Conservation (phyloP, 2,888 invertebrate species). For the Brenthis ino region DNA sequence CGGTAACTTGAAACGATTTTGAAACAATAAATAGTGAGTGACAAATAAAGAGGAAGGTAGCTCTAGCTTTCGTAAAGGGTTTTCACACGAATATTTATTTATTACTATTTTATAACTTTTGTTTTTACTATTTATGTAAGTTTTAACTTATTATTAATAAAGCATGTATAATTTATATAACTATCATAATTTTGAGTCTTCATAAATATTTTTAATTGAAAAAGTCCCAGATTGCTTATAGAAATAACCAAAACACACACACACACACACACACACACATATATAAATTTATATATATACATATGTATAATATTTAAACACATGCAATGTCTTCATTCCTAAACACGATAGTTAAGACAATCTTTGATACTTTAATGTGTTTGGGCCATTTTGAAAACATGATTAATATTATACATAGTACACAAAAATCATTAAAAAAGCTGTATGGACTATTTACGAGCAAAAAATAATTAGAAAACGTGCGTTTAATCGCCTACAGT, state of each 20-base stretch:
- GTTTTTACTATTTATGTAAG: not conserved
- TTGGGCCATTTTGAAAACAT: no score
- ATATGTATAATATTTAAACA: no score
- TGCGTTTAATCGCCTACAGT: conserved; percentile 35
- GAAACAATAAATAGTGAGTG: conserved; percentile 70
- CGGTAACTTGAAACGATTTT: conserved; percentile 64
- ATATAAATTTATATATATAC: no score
- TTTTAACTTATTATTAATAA: not conserved
- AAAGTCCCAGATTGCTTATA: no score
- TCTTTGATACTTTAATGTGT: no score
- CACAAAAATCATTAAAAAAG: not conserved
- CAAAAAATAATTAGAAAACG: conserved; percentile 26
- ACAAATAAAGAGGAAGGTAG: conserved; percentile 53
- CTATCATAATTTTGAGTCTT: no score
- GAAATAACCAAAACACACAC: no score
- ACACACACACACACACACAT: no score
- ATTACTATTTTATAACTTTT: not conserved
- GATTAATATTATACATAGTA: not conserved
- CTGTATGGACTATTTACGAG: not conserved
- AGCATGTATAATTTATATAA: no score
- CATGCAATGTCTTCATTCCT: no score
- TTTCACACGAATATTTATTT: conserved; percentile 35
- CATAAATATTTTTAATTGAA: no score
- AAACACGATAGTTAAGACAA: no score
- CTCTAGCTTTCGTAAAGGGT: conserved; percentile 29